Percentiles rank a stretch among this genome's conserved stretches.
Evolutionary conservation across 2,113 vertebrate genomes (phyloP).

Genomic region (Proterorhinus semilunaris): DNA sequence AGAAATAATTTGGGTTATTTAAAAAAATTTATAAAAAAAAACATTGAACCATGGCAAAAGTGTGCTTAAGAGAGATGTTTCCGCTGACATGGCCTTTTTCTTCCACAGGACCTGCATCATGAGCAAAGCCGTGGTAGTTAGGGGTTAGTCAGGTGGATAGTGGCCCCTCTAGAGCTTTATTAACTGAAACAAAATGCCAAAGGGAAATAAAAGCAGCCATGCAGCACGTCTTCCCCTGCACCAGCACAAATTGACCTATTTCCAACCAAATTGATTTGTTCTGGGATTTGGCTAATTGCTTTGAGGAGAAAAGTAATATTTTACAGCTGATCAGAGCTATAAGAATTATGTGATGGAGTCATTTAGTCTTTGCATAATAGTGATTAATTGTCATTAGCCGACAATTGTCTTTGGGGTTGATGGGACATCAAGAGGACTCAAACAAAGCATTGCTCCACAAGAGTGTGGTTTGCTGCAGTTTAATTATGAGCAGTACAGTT

Average conservation of each 20-base stretch:
- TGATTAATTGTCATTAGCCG: slow-evolving; percentile 5
- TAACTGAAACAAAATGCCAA: slow-evolving; percentile 1
- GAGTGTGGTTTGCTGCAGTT: background rate
- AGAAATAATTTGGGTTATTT: background rate
- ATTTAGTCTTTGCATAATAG: slow-evolving; percentile 5
- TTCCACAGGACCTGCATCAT: background rate
- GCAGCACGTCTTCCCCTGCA: background rate
- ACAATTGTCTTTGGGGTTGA: background rate
- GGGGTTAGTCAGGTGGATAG: slow-evolving; percentile 9
- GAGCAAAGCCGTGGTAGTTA: background rate
- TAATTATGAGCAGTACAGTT: background rate
- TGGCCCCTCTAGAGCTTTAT: slow-evolving; percentile 4
- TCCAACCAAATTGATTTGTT: slow-evolving; percentile 3
- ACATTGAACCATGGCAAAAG: background rate
- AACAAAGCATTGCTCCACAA: background rate
- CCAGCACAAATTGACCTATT: slow-evolving; percentile 9
- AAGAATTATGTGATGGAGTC: slow-evolving; percentile 3
- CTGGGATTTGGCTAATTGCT: slow-evolving; percentile 11
- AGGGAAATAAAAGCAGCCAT: slow-evolving; percentile 4
- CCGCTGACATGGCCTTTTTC: background rate
- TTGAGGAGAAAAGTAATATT: slow-evolving; percentile 15
- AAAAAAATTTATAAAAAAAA: background rate
- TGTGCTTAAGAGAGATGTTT: background rate
- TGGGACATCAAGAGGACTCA: background rate
- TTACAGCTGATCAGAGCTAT: slow-evolving; percentile 11